A percentile compares a stretch with the other conserved stretches of the same genome.
phyloP scores from a whole-genome alignment of 2,113 vertebrate species.

The Neolamprologus cancellatus region DNA sequence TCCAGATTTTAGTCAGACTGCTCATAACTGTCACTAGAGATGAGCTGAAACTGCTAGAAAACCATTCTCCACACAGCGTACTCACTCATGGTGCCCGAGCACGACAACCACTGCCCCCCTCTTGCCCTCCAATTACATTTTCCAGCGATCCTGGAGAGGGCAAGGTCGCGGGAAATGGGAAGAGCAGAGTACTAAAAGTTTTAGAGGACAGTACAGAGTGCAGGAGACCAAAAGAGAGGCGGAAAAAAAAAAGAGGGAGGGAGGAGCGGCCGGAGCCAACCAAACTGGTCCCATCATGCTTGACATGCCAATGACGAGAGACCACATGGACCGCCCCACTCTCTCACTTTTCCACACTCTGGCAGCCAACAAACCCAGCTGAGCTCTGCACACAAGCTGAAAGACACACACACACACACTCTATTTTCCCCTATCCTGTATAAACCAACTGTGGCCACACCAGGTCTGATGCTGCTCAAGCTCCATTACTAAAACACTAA shows the following conservation, averaged over 20 bases:
- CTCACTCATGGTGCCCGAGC: conserved; percentile 69
- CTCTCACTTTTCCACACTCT: neutral
- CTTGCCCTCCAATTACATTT: conserved; percentile 52
- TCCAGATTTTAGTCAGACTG: neutral
- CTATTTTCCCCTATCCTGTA: neutral
- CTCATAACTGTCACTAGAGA: neutral
- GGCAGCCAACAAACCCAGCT: conserved; percentile 15
- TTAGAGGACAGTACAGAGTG: neutral
- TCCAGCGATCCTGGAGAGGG: conserved; percentile 34
- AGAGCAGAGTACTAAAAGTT: conserved; percentile 14
- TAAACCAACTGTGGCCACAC: neutral
- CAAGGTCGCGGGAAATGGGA: conserved; percentile 10
- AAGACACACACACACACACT: neutral
- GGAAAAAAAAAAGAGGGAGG: neutral
- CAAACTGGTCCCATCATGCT: conserved; percentile 60
- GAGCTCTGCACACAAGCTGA: neutral
- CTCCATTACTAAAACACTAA: neutral
- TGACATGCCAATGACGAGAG: conserved; percentile 61
- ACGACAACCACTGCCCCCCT: conserved; percentile 21
- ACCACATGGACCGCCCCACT: conserved; percentile 31
- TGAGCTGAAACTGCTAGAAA: neutral
- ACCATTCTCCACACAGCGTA: conserved; percentile 12
- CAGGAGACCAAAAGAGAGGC: neutral
- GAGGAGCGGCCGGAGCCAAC: conserved; percentile 49
- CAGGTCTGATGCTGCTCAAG: neutral